phyloP scores from a whole-genome alignment of 2,888 invertebrate species.

The Steinernema carpocapsae region DNA sequence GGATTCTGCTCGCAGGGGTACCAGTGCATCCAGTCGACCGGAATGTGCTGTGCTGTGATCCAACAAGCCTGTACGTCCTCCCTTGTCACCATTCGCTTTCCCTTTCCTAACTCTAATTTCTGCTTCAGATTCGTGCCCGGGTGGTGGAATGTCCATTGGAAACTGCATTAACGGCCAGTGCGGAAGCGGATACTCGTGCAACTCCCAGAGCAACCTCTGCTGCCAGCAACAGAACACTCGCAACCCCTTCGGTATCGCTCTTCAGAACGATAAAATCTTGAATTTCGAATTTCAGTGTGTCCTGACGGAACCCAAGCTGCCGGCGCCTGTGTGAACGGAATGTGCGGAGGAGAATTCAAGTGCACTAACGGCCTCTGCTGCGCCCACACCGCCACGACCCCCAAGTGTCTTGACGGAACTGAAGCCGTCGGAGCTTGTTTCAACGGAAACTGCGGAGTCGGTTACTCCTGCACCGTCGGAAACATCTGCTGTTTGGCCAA shows the following conservation, averaged over 20 bases:
- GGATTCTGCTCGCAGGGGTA: conserved; percentile 58
- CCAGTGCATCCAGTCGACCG: conserved; percentile 52
- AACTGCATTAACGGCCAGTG: conserved; percentile 57
- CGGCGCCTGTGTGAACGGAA: conserved; percentile 68
- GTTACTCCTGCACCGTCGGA: conserved; percentile 60
- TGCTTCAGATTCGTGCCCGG: conserved; percentile 57
- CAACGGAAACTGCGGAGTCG: conserved; percentile 63
- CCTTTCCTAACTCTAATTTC: background rate
- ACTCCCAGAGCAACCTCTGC: conserved; percentile 51
- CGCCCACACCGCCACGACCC: conserved; percentile 59
- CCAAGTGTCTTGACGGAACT: conserved; percentile 63
- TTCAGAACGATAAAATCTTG: conserved; percentile 5
- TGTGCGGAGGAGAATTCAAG: conserved; percentile 65
- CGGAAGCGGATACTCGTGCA: conserved; percentile 60
- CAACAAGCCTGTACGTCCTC: conserved; percentile 4
- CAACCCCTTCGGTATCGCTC: conserved; percentile 53
- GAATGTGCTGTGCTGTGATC: conserved; percentile 41
- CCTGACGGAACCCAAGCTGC: conserved; percentile 69
- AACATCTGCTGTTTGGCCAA: conserved; percentile 66
- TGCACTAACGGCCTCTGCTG: conserved; percentile 69
- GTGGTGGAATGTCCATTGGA: conserved; percentile 59
- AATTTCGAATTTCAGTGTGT: conserved; percentile 62
- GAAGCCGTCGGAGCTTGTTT: conserved; percentile 64
- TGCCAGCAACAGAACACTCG: conserved; percentile 46
- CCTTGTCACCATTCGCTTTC: background rate